A percentile compares a stretch with the other conserved stretches of the same genome.
These are phyloP conservation scores for Galeruca laticollis DNA, from an alignment of 2,888 invertebrate species.

Conservation along the genomic window DNA sequence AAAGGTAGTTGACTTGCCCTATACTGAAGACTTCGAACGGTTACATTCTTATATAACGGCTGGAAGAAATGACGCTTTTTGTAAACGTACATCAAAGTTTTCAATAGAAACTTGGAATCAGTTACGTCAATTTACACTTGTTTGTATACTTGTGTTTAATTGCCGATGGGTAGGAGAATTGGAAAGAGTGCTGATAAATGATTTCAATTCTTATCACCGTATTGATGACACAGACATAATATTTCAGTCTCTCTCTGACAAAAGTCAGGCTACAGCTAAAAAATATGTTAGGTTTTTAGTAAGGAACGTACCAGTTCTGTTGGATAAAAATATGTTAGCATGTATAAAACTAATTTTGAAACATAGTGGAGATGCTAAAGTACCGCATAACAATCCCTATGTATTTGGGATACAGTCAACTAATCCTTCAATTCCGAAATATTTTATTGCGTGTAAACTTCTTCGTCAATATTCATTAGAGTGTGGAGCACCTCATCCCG, in stretches of 20 bases:
- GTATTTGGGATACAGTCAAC: slow-evolving; percentile 39
- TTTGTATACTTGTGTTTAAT: slow-evolving; percentile 22
- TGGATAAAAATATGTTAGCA: slow-evolving; percentile 28
- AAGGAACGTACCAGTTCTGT: slow-evolving; percentile 26
- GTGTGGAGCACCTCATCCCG: slow-evolving; percentile 51
- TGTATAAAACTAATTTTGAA: slow-evolving; percentile 29
- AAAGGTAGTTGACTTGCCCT: slow-evolving; percentile 21
- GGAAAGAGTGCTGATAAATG: slow-evolving; percentile 19
- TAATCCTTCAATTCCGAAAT: slow-evolving; percentile 18
- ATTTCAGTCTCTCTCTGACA: slow-evolving; percentile 15
- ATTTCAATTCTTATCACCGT: slow-evolving; percentile 13
- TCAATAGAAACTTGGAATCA: slow-evolving; percentile 2
- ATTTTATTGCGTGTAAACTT: slow-evolving; percentile 49
- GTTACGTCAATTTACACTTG: slow-evolving; percentile 16
- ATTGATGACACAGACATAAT: slow-evolving; percentile 18
- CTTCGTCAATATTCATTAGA: slow-evolving; percentile 45
- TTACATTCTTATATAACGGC: slow-evolving; percentile 15
- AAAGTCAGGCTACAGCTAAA: slow-evolving; percentile 18
- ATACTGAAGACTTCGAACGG: slow-evolving; percentile 22
- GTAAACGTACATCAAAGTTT: slow-evolving; percentile 5
- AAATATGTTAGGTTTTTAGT: slow-evolving; percentile 33
- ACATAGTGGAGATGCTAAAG: slow-evolving; percentile 25
- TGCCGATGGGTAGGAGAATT: slow-evolving; percentile 27
- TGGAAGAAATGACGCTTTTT: slow-evolving; percentile 15
- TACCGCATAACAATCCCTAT: slow-evolving; percentile 30